Evolutionary conservation across 2,797 vertebrate species (phyloP), one percentile per base, ranked within the genome.

Genomic region (Cichlasoma orientale): DNA sequence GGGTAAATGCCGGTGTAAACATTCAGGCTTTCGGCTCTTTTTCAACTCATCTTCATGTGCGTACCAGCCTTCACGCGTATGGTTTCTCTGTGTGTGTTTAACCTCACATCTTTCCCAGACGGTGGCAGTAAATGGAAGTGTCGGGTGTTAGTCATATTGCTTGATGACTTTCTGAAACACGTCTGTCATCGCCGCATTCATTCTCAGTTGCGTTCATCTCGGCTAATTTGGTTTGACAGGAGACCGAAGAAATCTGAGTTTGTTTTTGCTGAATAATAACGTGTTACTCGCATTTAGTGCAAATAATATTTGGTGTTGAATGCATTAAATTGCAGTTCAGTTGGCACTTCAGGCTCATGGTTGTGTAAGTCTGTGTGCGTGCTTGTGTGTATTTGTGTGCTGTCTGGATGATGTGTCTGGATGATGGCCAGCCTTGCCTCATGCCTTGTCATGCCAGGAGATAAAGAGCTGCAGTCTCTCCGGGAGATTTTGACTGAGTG

Each of bases 401-500:
- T 38, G 58, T 13, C 23, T 72, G 52, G 71, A 47, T 75, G 58
- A 19, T 29, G 53, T 38, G 58, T 13, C 23, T 72, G 52, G 71
- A 47, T 75, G 58, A 19, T 29, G 53, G 75, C 52, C 61, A 74
- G 75, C 38, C 1, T 33, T 5, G 18, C 27, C 27, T 75, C 75
- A 31, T 33, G 75, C 36, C 53, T 47, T 44, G 7, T 75, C 75
- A 38, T 33, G 75, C 29, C 53, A 53, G 52, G 5, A 53, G 69
- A 72, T 57, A n/a, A 73, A 77, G 47, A n/a, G 27, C 33, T 29
- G 9, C 53, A 4, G 47, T 25, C 29, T 59, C 36, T 12, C 47
- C 52, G 56, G 36, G 57, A 38, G 78, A 73, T 75, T 74, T 81
- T 58, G 25, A 55, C 47, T 7, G 77, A 56, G 27, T n/a, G 59